Conservation (phyloP, 2,888 invertebrate species). For the Callosobruchus maculatus region DNA sequence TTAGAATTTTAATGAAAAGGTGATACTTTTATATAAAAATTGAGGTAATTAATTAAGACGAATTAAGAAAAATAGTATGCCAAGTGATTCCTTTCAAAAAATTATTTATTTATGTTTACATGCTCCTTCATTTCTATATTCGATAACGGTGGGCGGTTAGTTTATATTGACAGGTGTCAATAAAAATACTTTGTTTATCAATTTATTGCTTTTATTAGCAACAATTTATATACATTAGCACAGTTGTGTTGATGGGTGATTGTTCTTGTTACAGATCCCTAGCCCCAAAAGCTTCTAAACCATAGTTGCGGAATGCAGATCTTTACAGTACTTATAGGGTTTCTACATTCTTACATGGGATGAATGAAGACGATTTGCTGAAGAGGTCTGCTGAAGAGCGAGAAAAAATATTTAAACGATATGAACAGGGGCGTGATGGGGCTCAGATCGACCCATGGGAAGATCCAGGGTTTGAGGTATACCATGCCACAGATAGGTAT, state of each 20-base stretch:
- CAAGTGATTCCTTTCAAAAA: too few species aligned
- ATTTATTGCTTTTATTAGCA: background rate
- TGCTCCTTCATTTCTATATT: background rate
- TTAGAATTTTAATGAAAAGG: too few species aligned
- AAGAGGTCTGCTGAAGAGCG: constrained; percentile 88
- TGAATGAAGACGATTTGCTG: constrained; percentile 78
- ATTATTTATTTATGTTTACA: background rate
- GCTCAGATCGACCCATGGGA: constrained; percentile 96
- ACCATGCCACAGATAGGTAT: constrained; percentile 91
- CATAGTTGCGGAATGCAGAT: constrained; percentile 34
- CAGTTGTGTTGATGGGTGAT: background rate
- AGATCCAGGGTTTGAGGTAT: constrained; percentile 91
- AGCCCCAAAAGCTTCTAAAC: background rate
- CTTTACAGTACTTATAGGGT: constrained; percentile 28
- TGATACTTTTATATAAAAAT: constrained; percentile 8
- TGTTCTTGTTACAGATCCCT: background rate
- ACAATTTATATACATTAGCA: background rate
- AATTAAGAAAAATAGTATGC: too few species aligned
- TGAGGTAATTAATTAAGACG: constrained; percentile 11
- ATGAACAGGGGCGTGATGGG: constrained; percentile 77
- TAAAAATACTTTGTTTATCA: background rate
- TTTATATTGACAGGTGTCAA: background rate
- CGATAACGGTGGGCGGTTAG: background rate
- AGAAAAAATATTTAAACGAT: constrained; percentile 86
- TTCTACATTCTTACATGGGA: constrained; percentile 48